Conservation (phyloP, 2,888 invertebrate genomes). For the Lycophotia porphyrea region DNA sequence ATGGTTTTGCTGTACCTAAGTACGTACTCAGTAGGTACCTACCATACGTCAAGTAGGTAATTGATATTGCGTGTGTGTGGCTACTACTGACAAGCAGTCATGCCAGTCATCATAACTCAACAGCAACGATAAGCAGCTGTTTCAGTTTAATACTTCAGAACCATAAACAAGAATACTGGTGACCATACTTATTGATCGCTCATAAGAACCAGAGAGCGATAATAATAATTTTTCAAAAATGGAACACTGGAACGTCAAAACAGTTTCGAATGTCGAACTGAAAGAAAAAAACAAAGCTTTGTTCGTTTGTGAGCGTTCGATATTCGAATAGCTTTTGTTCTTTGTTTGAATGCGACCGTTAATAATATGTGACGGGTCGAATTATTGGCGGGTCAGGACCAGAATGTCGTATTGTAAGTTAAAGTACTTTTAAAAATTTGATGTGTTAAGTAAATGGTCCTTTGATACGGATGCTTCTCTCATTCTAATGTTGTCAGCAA, state of each 20-base stretch:
- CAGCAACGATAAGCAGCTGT: constrained; percentile 48
- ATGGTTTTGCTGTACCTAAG: neutral
- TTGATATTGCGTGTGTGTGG: neutral
- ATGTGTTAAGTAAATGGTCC: constrained; percentile 17
- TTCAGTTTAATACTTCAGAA: constrained; percentile 19
- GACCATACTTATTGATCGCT: constrained; percentile 47
- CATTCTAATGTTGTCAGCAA: neutral
- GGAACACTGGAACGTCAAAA: constrained; percentile 76
- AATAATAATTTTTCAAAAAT: constrained; percentile 68
- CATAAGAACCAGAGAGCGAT: constrained; percentile 49
- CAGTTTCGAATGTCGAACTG: constrained; percentile 78
- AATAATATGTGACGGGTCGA: constrained; percentile 70
- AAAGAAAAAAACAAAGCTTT: constrained; percentile 73
- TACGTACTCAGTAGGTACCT: neutral
- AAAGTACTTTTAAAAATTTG: constrained; percentile 16
- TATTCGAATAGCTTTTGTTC: constrained; percentile 83
- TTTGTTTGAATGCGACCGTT: constrained; percentile 79
- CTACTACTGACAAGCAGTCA: constrained; percentile 8
- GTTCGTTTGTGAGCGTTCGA: constrained; percentile 76
- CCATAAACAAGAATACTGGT: constrained; percentile 49
- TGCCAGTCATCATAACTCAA: constrained; percentile 22
- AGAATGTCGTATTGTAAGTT: constrained; percentile 46
- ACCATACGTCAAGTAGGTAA: neutral
- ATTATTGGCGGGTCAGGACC: constrained; percentile 54
- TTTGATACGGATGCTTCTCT: neutral